Evolutionary conservation across 2,113 vertebrate genomes (phyloP), one percentile per base, ranked within the genome.

Genomic region (Chloebia gouldiae): DNA sequence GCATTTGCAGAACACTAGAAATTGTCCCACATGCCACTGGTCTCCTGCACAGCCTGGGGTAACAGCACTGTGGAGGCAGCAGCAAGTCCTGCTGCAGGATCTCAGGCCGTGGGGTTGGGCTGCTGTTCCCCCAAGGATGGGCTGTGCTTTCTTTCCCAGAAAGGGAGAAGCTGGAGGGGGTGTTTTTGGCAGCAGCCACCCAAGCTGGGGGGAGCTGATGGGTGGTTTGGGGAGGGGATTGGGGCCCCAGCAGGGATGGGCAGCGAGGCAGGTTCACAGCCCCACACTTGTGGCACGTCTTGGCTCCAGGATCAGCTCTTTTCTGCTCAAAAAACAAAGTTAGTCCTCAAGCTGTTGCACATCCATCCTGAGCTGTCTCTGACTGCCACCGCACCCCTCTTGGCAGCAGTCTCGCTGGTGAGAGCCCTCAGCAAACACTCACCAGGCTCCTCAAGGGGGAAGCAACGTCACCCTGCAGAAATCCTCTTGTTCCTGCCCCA

Each of bases 341-440:
- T 44, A 51, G 54, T 60, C 40, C 57, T 76, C 0, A 4, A 90
- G 70, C 84, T 64, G 61, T 3, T 71, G 63, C 61, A 60, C 1
- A 10, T 81, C 8, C 33, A 23, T 27, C 8, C 28, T 0, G 4
- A 76, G 85, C 76, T 4, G 10, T 45, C 83, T 85, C 86, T 0
- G 0, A 54, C 68, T 80, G 59, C 68, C 88, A 63, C 76, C 0
- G 0, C 76, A 53, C n/a, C n/a, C 0, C 37, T 87, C 71, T 30
- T 57, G 90, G 92, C 87, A 87, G 57, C 31, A 6, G 60, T 5
- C 2, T 5, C 1, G 14, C 2, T 5, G 3, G 33, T 35, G 51
- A 84, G 57, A 93, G 82, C 68, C 50, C 82, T 90, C 84, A 51
- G 93, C 89, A 94, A 94, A 94, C 90, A 93, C 81, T 91, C 84